Evolutionary conservation across 2,888 invertebrate genomes (phyloP).

Genomic region (Listrodromus nycthemerus): DNA sequence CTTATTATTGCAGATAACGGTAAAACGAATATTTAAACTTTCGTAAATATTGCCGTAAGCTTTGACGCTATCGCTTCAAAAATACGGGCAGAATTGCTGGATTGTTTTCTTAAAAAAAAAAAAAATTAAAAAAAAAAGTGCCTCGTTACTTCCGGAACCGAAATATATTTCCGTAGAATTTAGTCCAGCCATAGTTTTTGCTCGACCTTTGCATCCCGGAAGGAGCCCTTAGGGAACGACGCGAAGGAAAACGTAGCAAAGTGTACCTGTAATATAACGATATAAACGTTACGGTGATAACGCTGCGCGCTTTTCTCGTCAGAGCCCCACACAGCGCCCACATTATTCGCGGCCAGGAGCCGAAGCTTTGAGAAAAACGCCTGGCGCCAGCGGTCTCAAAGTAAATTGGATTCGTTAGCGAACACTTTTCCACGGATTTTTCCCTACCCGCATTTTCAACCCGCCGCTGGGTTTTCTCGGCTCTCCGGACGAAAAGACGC

Average conservation of each 20-base stretch:
- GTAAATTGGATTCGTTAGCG: constrained; percentile 72
- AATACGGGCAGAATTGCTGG: too few relatives aligned
- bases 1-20: too few relatives aligned
- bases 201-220: neutral
- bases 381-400: constrained; percentile 55
- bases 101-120: too few relatives aligned
- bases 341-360: constrained; percentile 40
- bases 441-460: constrained; percentile 7
- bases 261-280: neutral
- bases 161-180: too few relatives aligned
- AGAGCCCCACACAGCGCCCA: constrained; percentile 3
- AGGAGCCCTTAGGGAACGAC: neutral
- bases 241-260: neutral
- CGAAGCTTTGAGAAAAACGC: constrained; percentile 64
- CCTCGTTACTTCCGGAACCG: too few relatives aligned
- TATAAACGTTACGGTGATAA: constrained; percentile 3
- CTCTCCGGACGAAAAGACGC: constrained; percentile 20
- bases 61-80: too few relatives aligned
- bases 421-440: constrained; percentile 55
- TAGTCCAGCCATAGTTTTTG: too few relatives aligned
- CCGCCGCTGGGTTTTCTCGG: constrained; percentile 11
- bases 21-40: too few relatives aligned
- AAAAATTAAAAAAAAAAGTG: too few relatives aligned
- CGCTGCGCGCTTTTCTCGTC: constrained; percentile 9
- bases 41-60: too few relatives aligned